A percentile compares a stretch with the other conserved stretches of the same genome.
These are phyloP conservation scores for Campaea margaritaria DNA, from an alignment of 2,888 invertebrate species.

Conservation along the genomic window DNA sequence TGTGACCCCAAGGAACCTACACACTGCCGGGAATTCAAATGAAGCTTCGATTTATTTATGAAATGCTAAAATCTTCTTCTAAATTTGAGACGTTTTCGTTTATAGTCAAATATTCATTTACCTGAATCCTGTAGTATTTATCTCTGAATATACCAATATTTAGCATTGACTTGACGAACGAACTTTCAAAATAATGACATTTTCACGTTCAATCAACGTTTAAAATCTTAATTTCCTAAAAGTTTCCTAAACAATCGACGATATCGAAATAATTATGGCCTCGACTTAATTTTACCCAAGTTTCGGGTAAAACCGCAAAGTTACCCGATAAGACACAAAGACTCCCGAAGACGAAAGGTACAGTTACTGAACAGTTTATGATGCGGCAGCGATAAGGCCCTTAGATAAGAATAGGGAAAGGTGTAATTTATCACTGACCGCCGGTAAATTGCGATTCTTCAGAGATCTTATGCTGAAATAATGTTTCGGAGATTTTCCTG, in stretches of 20 bases:
- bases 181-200: conserved; percentile 16
- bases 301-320: conserved; percentile 31
- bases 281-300: conserved; percentile 27
- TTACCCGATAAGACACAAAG: conserved; percentile 31
- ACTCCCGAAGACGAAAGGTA: conserved; percentile 30
- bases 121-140: too few species aligned
- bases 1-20: too few species aligned
- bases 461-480: conserved; percentile 29
- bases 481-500: conserved; percentile 19
- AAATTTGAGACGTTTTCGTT: too few species aligned
- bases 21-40: too few species aligned
- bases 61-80: too few species aligned
- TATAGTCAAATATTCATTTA: too few species aligned
- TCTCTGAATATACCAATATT: too few species aligned
- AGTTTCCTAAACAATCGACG: conserved; percentile 32
- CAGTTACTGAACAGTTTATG: conserved; percentile 36
- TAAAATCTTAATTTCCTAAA: conserved; percentile 34
- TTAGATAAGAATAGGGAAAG: conserved; percentile 33
- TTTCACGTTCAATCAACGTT: conserved; percentile 17
- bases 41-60: too few species aligned
- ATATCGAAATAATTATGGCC: conserved; percentile 30
- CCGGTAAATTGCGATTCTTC: conserved; percentile 29
- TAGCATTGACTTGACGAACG: conserved; percentile 8
- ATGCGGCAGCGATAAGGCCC: conserved; percentile 36
- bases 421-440: conserved; percentile 33